phyloP scores from a whole-genome alignment of 2,113 vertebrate species.

The Dipodomys spectabilis region DNA sequence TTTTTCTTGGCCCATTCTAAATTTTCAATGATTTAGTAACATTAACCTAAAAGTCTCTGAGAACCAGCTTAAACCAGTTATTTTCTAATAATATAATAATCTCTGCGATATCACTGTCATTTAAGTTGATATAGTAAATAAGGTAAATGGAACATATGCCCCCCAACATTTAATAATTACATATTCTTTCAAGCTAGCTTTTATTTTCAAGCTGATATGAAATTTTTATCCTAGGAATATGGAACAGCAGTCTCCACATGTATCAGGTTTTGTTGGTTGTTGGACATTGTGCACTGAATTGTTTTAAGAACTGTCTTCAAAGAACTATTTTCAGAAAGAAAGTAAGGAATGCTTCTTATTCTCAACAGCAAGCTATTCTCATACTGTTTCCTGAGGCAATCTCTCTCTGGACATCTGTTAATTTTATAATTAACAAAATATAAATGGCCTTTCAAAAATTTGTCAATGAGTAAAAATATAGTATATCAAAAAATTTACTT shows the following conservation, averaged over 20 bases:
- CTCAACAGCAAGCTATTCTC: not conserved
- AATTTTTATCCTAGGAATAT: not conserved
- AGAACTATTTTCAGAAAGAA: not conserved
- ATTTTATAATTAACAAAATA: constrained; percentile 40
- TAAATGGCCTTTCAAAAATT: not conserved
- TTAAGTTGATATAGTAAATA: not conserved
- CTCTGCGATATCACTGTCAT: constrained; percentile 6
- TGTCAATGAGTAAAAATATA: not conserved
- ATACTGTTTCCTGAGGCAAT: not conserved
- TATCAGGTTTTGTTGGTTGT: not conserved
- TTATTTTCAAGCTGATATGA: not conserved
- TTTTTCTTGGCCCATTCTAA: not conserved
- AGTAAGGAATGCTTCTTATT: not conserved
- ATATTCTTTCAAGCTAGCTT: constrained; percentile 34
- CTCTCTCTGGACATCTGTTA: not conserved
- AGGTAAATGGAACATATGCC: not conserved
- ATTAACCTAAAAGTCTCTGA: not conserved
- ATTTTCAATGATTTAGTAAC: not conserved
- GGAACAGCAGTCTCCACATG: not conserved
- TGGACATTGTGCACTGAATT: not conserved
- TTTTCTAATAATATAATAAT: not conserved
- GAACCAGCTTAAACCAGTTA: not conserved
- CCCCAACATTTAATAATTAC: constrained; percentile 36
- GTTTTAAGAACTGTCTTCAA: constrained; percentile 8
- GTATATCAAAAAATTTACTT: not conserved